Base-by-base conservation (phyloP, 2,888 invertebrate species). In the Apocheima hispidaria region DNA sequence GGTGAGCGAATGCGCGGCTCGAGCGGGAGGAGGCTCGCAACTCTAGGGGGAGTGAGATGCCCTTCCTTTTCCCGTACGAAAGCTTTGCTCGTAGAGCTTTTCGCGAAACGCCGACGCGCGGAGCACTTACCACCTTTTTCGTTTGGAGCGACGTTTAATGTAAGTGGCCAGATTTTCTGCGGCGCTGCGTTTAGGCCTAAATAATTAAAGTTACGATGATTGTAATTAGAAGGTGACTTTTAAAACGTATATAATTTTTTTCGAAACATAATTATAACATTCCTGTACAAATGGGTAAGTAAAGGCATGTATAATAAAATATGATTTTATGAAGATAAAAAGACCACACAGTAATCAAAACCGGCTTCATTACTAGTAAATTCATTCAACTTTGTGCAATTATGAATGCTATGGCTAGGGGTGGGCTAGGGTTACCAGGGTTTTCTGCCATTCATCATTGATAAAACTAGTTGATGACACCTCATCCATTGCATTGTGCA, bases 121-220 rank as follows among this genome's bases (percentile, higher is more conserved):
- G 55, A 70, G 50, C 75, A 66, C 72, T 82, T 91, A 82, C 74
- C 79, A 41, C 86, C 66, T 84, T 90, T 64, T 72, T 63, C 28
- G 4, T n/a, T 60, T 74, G 68, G 55, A 74, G 60, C 64, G 78
- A 75, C 85, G 86, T 84, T 89, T 88, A 86, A 86, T 84, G 86
- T 90, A 92, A 92, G 91, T 92, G 91, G 91, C 83, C 90, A 91
- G 91, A 92, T 91, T 89, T 89, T 84, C 84, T 75, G 77, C 86
- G 84, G 83, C 83, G 85, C 84, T 85, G 84, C 84, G 85, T 87
- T 90, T 90, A 90, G 90, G 90, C 92, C 91, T 88, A 90, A 89
- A 87, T 86, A 89, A 87, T 86, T 55, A 86, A 86, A 86, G 86
- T 81, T 62, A 60, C 44, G 51, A 44, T 23, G 30, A 56, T 48